Percentiles rank a stretch among this genome's conserved stretches.
These are phyloP conservation scores for Pao palembangensis DNA, from an alignment of 2,113 vertebrate species.

Conservation along the genomic window DNA sequence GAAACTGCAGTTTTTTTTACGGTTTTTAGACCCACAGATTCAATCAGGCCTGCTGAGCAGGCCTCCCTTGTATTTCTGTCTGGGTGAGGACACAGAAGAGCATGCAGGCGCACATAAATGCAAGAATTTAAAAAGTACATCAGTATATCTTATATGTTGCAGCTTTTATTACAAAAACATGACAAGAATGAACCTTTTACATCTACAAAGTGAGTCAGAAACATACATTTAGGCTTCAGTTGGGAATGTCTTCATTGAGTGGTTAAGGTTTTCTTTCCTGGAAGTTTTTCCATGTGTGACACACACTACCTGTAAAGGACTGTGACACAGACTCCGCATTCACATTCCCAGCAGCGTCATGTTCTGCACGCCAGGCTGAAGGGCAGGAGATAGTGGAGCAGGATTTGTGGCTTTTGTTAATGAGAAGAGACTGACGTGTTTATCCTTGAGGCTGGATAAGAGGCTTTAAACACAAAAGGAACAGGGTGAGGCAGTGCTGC, in stretches of 20 bases:
- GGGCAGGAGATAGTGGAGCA: background rate
- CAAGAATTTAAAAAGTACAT: background rate
- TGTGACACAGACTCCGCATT: background rate
- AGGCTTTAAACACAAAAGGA: slow-evolving; percentile 11
- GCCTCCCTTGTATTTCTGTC: background rate
- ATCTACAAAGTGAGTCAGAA: too few relatives aligned
- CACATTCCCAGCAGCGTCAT: background rate
- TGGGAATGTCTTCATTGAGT: too few relatives aligned
- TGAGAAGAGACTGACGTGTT: slow-evolving; percentile 20
- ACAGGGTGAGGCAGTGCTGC: slow-evolving; percentile 7
- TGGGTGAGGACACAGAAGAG: slow-evolving; percentile 1
- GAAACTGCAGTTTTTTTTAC: background rate
- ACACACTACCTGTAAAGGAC: too few relatives aligned
- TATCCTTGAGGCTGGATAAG: slow-evolving; percentile 43
- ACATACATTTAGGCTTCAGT: too few relatives aligned
- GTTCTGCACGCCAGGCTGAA: too few relatives aligned
- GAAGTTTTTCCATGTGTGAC: too few relatives aligned
- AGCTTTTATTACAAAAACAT: too few relatives aligned
- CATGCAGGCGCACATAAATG: slow-evolving; percentile 4
- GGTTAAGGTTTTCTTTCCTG: too few relatives aligned
- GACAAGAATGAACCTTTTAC: too few relatives aligned
- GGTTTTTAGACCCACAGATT: slow-evolving; percentile 13
- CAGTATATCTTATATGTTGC: too few relatives aligned
- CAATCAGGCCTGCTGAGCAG: slow-evolving; percentile 8
- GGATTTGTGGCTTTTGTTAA: slow-evolving; percentile 34